A percentile compares a stretch with the other conserved stretches of the same genome.
These are phyloP conservation scores for Vultur gryphus DNA, from an alignment of 2,797 vertebrate species.

Conservation along the genomic window DNA sequence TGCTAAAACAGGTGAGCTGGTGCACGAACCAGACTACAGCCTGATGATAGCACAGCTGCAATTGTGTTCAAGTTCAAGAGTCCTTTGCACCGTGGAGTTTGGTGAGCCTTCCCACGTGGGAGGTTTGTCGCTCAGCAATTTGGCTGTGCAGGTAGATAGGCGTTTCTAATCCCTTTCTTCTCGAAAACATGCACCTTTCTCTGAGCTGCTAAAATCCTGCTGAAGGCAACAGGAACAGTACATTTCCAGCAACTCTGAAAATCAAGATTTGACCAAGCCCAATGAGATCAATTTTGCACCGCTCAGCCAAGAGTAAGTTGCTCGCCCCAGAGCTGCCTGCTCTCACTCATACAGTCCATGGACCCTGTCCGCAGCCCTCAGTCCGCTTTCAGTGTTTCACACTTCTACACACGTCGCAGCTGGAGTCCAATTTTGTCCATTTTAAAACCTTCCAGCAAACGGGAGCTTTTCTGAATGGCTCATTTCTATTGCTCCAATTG, in stretches of 20 bases:
- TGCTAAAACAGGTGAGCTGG: not conserved
- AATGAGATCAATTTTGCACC: not conserved
- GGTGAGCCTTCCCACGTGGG: rapidly evolving
- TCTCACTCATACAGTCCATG: not conserved
- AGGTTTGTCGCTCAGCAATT: rapidly evolving
- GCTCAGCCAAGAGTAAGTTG: not conserved
- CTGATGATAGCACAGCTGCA: not conserved
- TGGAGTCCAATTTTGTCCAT: not conserved
- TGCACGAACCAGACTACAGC: not conserved
- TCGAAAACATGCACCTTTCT: not conserved
- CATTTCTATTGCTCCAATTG: not conserved
- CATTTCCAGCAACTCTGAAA: not conserved
- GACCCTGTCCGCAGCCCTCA: not conserved
- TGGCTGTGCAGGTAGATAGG: rapidly evolving
- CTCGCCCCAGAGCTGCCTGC: not conserved
- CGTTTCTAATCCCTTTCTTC: not conserved
- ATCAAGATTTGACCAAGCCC: not conserved
- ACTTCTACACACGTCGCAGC: no score
- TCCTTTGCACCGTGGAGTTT: not conserved
- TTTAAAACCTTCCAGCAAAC: not conserved
- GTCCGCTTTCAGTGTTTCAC: not conserved
- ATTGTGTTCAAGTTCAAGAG: not conserved
- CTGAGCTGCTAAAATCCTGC: not conserved
- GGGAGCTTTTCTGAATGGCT: not conserved
- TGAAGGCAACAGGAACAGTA: not conserved